Base-by-base conservation (phyloP, 2,888 invertebrate species). In the Monoplex corrugatus region DNA sequence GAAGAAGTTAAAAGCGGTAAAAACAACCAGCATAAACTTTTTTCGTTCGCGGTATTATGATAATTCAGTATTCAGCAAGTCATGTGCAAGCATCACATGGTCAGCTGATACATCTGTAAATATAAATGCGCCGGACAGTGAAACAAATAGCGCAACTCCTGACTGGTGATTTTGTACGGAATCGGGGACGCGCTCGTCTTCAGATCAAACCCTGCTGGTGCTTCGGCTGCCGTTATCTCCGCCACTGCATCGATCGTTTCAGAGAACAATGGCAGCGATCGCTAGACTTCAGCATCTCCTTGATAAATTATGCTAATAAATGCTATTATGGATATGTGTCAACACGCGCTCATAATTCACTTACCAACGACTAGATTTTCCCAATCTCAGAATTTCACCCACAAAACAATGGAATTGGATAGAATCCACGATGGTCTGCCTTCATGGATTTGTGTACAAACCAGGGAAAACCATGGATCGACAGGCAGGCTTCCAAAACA, bases 221-320 rank as follows among this genome's bases (percentile, higher is more conserved):
- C 68, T 68, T 68, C n/a, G 28, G 68, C 28, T 28, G n/a, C n/a
- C n/a, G n/a, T n/a, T 2, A 57, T 68, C 0, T 68, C 43, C 43
- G 38, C 43, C 38, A 28, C 80, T 19, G 43, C 57, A 84, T 84
- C 38, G 84, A 84, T 84, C 84, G 84, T 57, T 84, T 32, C 35
- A 23, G 50, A 32, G 40, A 38, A 57, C 45, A 84, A 84, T 84
- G 84, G 83, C 83, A 83, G 83, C n/a, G 43, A 83, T 83, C 83
- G 45, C 43, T n/a, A 10, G 45, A 16, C 28, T 84, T 23, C 84
- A 84, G 84, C 84, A 84, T 84, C 84, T 57, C 35, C 45, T 84
- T 84, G 45, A 84, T 84, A 84, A 84, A 84, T 84, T 84, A 84
- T 84, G 84, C 35, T 84, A 84, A 84, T 84, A 50, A 50, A 84